Evolutionary conservation across 2,888 invertebrate genomes (phyloP).

Genomic region (Epinotia bilunana): DNA sequence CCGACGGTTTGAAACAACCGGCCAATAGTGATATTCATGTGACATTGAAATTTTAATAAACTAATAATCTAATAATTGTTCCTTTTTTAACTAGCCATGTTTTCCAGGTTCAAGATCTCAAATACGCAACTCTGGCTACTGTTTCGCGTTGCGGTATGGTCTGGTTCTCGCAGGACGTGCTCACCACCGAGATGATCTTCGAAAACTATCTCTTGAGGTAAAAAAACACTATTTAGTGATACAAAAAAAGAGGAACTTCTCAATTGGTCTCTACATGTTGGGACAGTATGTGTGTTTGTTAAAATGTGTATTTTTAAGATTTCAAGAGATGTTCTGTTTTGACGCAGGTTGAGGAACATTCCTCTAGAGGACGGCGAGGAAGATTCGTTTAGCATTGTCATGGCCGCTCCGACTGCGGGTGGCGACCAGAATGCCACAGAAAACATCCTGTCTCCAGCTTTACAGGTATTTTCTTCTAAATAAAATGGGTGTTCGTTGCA

Average conservation of each 20-base stretch:
- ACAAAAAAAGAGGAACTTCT: no score
- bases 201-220: constrained; percentile 94
- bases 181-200: constrained; percentile 99
- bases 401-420: constrained; percentile 83
- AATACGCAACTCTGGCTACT: constrained; percentile 99
- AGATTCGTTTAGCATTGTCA: constrained; percentile 85
- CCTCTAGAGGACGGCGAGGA: constrained; percentile 96
- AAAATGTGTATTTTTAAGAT: no score
- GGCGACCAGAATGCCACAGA: constrained; percentile 87
- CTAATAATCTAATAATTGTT: no score
- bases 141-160: constrained; percentile 99
- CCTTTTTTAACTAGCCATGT: no score
- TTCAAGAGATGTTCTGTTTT: no score
- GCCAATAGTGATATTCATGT: no score
- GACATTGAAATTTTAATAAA: no score
- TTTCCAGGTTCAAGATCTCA: constrained; percentile 92
- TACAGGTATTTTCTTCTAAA: constrained; percentile 82
- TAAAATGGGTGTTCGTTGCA: no score
- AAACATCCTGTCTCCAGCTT: constrained; percentile 91
- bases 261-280: no score
- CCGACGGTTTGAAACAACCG: no score
- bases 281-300: no score
- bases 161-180: constrained; percentile 99
- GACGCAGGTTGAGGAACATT: constrained; percentile 91
- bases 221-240: no score